These are phyloP conservation scores for Lathamus discolor DNA, from an alignment of 2,113 vertebrate species.

Conservation along the genomic window DNA sequence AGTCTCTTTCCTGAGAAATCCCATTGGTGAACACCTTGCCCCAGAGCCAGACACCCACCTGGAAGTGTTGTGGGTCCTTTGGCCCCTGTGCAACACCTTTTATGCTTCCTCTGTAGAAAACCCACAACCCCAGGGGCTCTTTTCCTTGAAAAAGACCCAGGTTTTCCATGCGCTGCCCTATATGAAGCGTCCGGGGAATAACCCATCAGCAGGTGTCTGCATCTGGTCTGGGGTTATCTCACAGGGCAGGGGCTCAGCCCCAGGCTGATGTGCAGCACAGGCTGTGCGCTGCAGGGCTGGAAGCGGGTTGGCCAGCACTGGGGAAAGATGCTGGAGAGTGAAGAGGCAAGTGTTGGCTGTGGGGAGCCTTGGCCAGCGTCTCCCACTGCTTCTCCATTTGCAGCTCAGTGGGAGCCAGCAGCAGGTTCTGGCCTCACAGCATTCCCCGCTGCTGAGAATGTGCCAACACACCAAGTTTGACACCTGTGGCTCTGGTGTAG, in stretches of 20 bases:
- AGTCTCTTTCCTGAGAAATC: background rate
- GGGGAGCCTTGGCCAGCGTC: background rate
- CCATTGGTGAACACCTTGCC: accelerated
- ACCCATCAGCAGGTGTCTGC: background rate
- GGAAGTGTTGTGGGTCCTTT: accelerated
- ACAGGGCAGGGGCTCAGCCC: background rate
- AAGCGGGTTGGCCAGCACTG: accelerated
- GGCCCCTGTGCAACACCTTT: background rate
- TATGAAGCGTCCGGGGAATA: background rate
- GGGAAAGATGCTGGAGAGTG: background rate
- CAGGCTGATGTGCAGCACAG: background rate
- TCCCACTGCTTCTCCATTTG: background rate
- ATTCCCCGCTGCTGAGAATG: background rate
- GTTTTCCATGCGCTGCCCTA: accelerated
- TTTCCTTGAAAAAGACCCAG: background rate
- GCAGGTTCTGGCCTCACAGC: background rate
- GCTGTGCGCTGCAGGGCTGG: background rate
- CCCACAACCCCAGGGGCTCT: accelerated
- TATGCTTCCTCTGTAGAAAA: background rate
- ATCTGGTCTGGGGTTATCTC: background rate
- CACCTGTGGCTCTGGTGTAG: conserved; percentile 2
- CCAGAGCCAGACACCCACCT: accelerated
- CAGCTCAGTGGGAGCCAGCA: background rate
- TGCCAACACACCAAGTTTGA: background rate
- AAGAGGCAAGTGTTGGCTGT: background rate